phyloP scores from a whole-genome alignment of 2,113 vertebrate species.

The Gasterosteus nipponicus region DNA sequence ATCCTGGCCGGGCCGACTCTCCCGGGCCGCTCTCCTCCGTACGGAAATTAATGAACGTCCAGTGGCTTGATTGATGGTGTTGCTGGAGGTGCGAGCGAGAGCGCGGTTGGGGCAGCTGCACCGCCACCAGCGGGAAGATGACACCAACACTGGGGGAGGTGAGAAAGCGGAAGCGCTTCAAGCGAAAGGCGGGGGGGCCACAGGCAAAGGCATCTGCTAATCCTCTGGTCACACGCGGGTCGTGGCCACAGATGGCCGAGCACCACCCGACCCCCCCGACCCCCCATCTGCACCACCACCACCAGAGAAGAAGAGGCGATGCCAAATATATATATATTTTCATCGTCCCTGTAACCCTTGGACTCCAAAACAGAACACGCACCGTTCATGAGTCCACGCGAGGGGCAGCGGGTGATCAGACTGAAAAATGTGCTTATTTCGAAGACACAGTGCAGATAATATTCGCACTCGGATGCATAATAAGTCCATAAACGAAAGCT shows the following conservation, averaged over 20 bases:
- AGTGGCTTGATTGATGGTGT: constrained; percentile 53
- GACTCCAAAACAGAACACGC: constrained; percentile 6
- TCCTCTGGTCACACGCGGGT: constrained; percentile 53
- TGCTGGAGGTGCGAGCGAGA: constrained; percentile 30
- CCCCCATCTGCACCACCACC: constrained; percentile 28
- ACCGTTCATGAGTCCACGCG: not conserved
- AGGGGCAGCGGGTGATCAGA: constrained; percentile 27
- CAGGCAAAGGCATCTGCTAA: constrained; percentile 43
- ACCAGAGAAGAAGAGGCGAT: constrained; percentile 20
- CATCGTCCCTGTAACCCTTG: constrained; percentile 2
- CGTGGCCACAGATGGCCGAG: constrained; percentile 56
- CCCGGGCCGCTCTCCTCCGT: constrained; percentile 43
- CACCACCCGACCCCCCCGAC: not conserved
- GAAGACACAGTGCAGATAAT: constrained; percentile 39
- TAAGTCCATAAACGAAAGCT: constrained; percentile 56
- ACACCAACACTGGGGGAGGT: not conserved
- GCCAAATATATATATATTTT: constrained; percentile 21
- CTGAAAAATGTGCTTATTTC: constrained; percentile 42
- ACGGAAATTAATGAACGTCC: constrained; percentile 49
- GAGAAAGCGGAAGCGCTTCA: constrained; percentile 18
- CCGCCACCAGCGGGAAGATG: constrained; percentile 22
- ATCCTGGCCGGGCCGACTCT: constrained; percentile 37
- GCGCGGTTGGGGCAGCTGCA: constrained; percentile 38
- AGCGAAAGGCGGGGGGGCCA: constrained; percentile 31
- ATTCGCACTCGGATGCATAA: constrained; percentile 38